Evolutionary conservation across 2,113 vertebrate species (phyloP).

Genomic region (Neomonachus schauinslandi): DNA sequence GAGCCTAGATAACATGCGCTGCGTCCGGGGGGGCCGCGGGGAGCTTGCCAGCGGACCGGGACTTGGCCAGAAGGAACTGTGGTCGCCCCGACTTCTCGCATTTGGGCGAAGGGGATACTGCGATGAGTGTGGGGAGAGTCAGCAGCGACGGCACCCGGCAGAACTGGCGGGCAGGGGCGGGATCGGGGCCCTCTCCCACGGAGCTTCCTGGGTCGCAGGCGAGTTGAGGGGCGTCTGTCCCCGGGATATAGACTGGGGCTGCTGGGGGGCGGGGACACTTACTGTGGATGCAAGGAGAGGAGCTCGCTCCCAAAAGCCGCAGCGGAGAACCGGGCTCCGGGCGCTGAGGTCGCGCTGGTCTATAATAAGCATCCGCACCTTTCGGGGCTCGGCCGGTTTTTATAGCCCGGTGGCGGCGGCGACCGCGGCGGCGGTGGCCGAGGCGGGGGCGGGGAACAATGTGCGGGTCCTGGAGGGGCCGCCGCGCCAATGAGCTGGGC

Average conservation of each 20-base stretch:
- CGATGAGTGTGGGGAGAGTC: not conserved
- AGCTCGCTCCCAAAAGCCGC: not conserved
- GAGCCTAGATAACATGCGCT: not conserved
- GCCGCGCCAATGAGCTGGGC: slow-evolving; percentile 88
- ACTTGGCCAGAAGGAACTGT: not conserved
- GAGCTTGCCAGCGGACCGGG: not conserved
- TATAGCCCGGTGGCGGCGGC: slow-evolving; percentile 86
- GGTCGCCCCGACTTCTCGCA: not conserved
- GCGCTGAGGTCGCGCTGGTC: slow-evolving; percentile 11
- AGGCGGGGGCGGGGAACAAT: slow-evolving; percentile 88
- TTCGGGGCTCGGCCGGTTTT: slow-evolving; percentile 83
- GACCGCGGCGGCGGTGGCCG: slow-evolving; percentile 77
- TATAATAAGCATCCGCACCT: slow-evolving; percentile 86
- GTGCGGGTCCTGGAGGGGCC: slow-evolving; percentile 85
- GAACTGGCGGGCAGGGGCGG: not conserved
- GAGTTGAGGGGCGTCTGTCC: not conserved
- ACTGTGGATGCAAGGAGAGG: slow-evolving; percentile 55
- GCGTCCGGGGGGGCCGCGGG: not conserved
- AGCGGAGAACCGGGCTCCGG: not conserved
- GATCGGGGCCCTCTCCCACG: not conserved
- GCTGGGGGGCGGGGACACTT: slow-evolving; percentile 70
- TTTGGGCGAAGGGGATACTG: not conserved
- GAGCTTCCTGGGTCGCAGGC: not conserved
- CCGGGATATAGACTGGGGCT: not conserved
- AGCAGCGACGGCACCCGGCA: accelerated